Evolutionary conservation across 2,888 invertebrate genomes (phyloP).

Genomic region (Kryphioiulus occultus): DNA sequence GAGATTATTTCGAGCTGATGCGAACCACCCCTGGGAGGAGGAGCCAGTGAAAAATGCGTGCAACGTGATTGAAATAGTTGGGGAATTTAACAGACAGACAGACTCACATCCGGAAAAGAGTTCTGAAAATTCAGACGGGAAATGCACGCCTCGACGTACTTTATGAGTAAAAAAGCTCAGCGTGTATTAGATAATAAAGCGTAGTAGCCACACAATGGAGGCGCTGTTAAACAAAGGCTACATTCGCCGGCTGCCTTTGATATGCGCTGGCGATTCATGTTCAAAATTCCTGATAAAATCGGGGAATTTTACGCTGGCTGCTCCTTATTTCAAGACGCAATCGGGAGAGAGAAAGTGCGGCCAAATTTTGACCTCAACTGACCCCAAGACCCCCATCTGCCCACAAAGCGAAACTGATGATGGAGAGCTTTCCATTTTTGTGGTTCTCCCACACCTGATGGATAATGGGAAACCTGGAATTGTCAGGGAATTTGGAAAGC

Average conservation of each 20-base stretch:
- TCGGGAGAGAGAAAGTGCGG: neutral
- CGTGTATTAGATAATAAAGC: neutral
- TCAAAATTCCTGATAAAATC: neutral
- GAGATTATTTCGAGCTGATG: neutral
- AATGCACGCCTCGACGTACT: neutral
- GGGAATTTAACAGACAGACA: too few relatives aligned
- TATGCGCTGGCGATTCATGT: too few relatives aligned
- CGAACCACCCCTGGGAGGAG: neutral
- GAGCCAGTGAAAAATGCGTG: neutral
- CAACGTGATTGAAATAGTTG: neutral
- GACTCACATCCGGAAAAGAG: neutral
- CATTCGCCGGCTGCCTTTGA: neutral
- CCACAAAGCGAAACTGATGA: too few relatives aligned
- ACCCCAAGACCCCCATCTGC: too few relatives aligned
- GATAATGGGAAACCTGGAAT: too few relatives aligned
- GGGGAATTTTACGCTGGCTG: neutral
- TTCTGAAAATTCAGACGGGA: constrained; percentile 31
- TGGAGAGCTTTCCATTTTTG: neutral
- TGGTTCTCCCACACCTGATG: too few relatives aligned
- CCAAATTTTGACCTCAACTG: neutral
- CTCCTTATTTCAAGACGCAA: neutral
- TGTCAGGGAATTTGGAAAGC: too few relatives aligned
- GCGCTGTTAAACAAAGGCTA: neutral
- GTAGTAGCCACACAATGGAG: constrained; percentile 28
- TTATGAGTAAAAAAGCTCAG: neutral